Evolutionary conservation across 1,140 invertebrate genomes (phyloP).

Genomic region (Drosophila prosaltans): DNA sequence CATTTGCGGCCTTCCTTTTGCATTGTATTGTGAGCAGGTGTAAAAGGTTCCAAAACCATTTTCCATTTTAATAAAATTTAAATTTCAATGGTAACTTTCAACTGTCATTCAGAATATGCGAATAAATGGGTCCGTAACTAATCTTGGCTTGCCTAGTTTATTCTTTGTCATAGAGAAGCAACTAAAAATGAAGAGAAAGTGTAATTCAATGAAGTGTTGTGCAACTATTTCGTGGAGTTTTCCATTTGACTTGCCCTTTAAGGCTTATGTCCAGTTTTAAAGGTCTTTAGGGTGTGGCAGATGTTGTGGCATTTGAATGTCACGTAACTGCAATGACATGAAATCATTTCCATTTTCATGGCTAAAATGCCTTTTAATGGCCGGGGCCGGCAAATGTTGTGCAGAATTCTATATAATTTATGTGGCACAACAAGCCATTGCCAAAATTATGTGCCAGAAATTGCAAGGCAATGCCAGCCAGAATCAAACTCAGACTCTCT

Average conservation of each 20-base stretch:
- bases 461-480: slow-evolving; percentile 43
- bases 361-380: slow-evolving; percentile 59
- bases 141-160: background rate
- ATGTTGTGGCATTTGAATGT: slow-evolving; percentile 38
- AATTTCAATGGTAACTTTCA: background rate
- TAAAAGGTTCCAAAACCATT: background rate
- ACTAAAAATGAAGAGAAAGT: too few relatives aligned
- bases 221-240: background rate
- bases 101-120: background rate
- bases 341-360: slow-evolving; percentile 65
- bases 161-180: background rate
- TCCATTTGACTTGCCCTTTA: slow-evolving; percentile 8
- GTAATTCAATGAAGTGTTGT: too few relatives aligned
- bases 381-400: slow-evolving; percentile 33
- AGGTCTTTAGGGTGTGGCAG: slow-evolving; percentile 9
- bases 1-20: slow-evolving; percentile 1
- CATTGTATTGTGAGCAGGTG: background rate
- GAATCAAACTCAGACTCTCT: slow-evolving; percentile 15
- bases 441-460: slow-evolving; percentile 71
- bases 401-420: slow-evolving; percentile 69
- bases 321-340: slow-evolving; percentile 75
- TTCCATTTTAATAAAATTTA: background rate
- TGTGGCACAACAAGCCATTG: slow-evolving; percentile 38
- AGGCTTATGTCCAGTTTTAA: background rate
- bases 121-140: background rate